phyloP scores from a whole-genome alignment of 30 jellyfish, hydroid and myxozoan genomes.

The Phacellophora camtschatica region DNA sequence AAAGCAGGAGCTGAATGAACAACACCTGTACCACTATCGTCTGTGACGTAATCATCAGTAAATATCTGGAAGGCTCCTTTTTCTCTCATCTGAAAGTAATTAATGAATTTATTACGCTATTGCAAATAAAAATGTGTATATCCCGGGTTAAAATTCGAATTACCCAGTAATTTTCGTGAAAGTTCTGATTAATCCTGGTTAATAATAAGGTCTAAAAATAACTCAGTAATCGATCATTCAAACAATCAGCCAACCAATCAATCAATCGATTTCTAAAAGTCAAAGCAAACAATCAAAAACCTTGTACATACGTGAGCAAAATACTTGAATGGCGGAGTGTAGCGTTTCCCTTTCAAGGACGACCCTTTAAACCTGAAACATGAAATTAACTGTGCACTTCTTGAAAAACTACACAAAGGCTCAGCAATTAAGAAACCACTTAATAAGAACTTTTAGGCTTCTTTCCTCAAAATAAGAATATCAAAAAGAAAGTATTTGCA shows the following conservation, averaged over 20 bases:
- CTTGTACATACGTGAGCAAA: conserved; percentile 63
- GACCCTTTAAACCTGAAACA: conserved; percentile 74
- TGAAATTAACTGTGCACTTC: neutral
- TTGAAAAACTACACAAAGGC: neutral
- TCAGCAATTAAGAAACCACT: neutral
- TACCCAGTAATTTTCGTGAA: too few relatives aligned
- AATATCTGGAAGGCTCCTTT: conserved; percentile 86
- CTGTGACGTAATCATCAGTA: conserved; percentile 97
- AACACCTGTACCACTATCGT: conserved; percentile 98
- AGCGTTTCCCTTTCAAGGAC: conserved; percentile 72
- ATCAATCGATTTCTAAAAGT: too few relatives aligned
- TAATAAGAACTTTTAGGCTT: too few relatives aligned
- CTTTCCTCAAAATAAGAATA: too few relatives aligned
- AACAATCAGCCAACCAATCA: too few relatives aligned
- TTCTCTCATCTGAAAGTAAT: conserved; percentile 52
- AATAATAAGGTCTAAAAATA: too few relatives aligned
- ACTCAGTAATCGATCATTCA: too few relatives aligned
- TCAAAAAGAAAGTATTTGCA: too few relatives aligned
- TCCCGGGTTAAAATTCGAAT: too few relatives aligned
- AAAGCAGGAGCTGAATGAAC: conserved; percentile 99
- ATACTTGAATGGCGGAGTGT: conserved; percentile 81
- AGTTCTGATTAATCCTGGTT: too few relatives aligned
- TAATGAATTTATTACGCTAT: neutral
- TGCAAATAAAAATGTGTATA: too few relatives aligned
- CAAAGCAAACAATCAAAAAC: too few relatives aligned